phyloP scores from a whole-genome alignment of 2,888 invertebrate species.

The Tetragnatha montana region DNA sequence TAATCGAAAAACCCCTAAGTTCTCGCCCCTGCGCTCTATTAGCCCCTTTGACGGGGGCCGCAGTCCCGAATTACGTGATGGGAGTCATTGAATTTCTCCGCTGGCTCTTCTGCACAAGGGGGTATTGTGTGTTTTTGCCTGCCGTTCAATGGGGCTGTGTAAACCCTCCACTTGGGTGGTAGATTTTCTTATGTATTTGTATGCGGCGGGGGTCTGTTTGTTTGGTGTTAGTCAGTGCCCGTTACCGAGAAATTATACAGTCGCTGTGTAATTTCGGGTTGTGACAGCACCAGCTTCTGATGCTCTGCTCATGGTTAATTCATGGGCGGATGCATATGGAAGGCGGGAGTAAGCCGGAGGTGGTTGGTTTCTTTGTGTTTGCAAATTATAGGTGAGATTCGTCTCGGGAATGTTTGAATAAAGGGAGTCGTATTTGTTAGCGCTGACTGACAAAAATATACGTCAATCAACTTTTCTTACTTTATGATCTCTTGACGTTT shows the following conservation, averaged over 20 bases:
- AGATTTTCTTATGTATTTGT: slow-evolving; percentile 29
- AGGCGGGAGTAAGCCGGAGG: background rate
- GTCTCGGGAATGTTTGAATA: background rate
- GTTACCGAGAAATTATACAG: slow-evolving; percentile 13
- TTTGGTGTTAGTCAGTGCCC: slow-evolving; percentile 18
- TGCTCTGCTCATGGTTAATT: slow-evolving; percentile 11
- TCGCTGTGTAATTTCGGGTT: background rate
- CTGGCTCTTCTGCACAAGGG: slow-evolving; percentile 31
- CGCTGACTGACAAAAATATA: no score
- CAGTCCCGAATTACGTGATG: slow-evolving; percentile 16
- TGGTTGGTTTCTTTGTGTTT: background rate
- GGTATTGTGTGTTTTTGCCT: slow-evolving; percentile 44
- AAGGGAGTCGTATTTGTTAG: background rate
- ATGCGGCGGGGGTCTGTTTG: slow-evolving; percentile 19
- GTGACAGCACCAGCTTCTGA: slow-evolving; percentile 15
- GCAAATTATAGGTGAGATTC: background rate
- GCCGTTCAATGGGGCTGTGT: slow-evolving; percentile 28
- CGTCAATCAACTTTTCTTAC: no score
- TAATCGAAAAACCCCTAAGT: slow-evolving; percentile 53
- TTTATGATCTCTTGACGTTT: no score
- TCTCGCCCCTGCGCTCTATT: slow-evolving; percentile 60
- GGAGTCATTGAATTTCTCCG: slow-evolving; percentile 56
- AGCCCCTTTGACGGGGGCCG: slow-evolving; percentile 53
- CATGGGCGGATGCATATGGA: slow-evolving; percentile 11
- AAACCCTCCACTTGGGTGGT: slow-evolving; percentile 65